These are phyloP conservation scores for Pollachius pollachius DNA, from an alignment of 2,113 vertebrate genomes.

Conservation along the genomic window DNA sequence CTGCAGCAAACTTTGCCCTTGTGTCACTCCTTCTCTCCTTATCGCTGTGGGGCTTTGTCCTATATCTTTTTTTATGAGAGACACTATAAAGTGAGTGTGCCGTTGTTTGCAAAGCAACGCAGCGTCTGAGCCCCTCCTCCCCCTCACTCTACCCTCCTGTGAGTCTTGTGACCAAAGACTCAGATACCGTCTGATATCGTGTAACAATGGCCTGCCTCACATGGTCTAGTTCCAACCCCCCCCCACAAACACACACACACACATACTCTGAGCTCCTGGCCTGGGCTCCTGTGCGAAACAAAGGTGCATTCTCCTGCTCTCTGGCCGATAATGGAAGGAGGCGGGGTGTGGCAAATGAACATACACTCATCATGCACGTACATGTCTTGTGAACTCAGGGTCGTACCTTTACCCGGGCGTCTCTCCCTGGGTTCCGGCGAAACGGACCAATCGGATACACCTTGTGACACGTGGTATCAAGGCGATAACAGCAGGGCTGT, in stretches of 20 bases:
- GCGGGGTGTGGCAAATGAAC: slow-evolving; percentile 22
- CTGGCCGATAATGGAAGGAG: slow-evolving; percentile 37
- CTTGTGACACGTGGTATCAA: no score
- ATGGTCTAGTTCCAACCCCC: slow-evolving; percentile 42
- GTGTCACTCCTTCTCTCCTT: slow-evolving; percentile 24
- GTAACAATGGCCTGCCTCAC: slow-evolving; percentile 69
- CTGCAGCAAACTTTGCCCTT: slow-evolving; percentile 17
- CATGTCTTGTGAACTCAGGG: slow-evolving; percentile 33
- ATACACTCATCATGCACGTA: slow-evolving; percentile 52
- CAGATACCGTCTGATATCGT: slow-evolving; percentile 66
- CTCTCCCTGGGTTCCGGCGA: no score
- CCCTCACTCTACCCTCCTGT: slow-evolving; percentile 29
- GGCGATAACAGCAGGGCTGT: no score
- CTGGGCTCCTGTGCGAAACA: slow-evolving; percentile 43
- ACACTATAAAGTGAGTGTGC: slow-evolving; percentile 16
- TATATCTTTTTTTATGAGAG: slow-evolving; percentile 33
- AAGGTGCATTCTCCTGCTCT: slow-evolving; percentile 55
- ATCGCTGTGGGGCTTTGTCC: slow-evolving; percentile 35
- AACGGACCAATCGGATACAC: no score
- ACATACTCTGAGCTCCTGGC: slow-evolving; percentile 27
- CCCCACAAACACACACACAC: neutral
- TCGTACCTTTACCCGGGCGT: slow-evolving; percentile 1
- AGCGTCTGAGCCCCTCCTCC: slow-evolving; percentile 6
- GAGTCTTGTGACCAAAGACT: slow-evolving; percentile 62
- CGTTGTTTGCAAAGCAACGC: neutral